A percentile compares a stretch with the other conserved stretches of the same genome.
phyloP scores from a whole-genome alignment of 2,797 vertebrate genomes.

The Chaetophractus vellerosus region DNA sequence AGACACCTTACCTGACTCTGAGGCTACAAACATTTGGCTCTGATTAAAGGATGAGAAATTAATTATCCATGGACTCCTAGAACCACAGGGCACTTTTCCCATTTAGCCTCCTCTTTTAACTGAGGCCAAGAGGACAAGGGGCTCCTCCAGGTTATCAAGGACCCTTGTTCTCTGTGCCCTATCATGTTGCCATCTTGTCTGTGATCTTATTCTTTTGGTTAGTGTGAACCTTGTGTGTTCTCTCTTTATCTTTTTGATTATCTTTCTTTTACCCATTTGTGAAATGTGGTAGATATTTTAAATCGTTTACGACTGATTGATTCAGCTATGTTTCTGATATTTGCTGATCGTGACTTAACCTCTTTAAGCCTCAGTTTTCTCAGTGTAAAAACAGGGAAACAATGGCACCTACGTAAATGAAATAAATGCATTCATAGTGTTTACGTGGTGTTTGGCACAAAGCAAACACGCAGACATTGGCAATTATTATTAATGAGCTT shows the following conservation, averaged over 20 bases:
- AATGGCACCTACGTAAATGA: background rate
- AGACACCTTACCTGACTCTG: background rate
- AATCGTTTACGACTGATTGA: background rate
- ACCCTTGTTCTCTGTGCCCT: background rate
- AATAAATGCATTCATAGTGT: background rate
- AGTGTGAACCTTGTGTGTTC: background rate
- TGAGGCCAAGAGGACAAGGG: background rate
- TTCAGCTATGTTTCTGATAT: background rate
- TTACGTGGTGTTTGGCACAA: background rate
- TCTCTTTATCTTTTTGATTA: background rate
- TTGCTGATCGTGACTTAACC: background rate
- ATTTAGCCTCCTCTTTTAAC: background rate
- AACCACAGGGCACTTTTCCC: background rate
- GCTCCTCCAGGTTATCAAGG: background rate
- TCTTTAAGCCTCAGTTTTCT: background rate
- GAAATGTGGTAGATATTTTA: background rate
- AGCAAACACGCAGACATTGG: background rate
- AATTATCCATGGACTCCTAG: background rate
- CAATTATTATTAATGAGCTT: constrained; percentile 24
- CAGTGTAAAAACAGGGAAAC: background rate
- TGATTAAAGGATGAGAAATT: background rate
- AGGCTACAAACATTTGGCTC: background rate
- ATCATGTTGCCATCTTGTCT: background rate
- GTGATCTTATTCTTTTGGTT: background rate
- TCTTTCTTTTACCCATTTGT: background rate